Conservation (phyloP, 1,140 invertebrate species). For the Drosophila kurseongensis region DNA sequence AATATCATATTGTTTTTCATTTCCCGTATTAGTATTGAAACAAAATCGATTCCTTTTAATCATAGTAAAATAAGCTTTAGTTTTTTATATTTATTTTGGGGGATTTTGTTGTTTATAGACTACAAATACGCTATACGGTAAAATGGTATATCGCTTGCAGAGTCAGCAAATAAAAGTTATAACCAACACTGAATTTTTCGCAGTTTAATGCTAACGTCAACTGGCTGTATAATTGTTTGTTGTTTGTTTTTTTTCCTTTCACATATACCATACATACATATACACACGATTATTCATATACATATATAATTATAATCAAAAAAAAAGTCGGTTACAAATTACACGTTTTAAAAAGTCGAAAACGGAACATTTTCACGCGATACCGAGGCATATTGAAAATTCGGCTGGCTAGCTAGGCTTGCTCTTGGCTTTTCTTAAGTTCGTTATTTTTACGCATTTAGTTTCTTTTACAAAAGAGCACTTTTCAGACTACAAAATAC, state of each 20-base stretch:
- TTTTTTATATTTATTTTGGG: slow-evolving; percentile 31
- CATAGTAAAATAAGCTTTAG: slow-evolving; percentile 48
- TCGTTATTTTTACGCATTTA: slow-evolving; percentile 11
- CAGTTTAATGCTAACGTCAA: slow-evolving; percentile 42
- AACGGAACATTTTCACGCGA: slow-evolving; percentile 20
- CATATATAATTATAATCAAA: slow-evolving; percentile 41
- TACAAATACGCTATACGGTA: slow-evolving; percentile 79
- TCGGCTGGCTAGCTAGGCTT: slow-evolving; percentile 41
- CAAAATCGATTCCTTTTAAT: slow-evolving; percentile 7
- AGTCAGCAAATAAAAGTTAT: slow-evolving; percentile 49
- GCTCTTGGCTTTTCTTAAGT: slow-evolving; percentile 21
- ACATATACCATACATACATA: slow-evolving; percentile 34
- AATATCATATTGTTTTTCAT: not conserved
- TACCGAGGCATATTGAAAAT: slow-evolving; percentile 27
- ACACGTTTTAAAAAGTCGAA: slow-evolving; percentile 10
- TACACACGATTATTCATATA: slow-evolving; percentile 39
- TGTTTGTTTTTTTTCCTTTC: slow-evolving; percentile 7
- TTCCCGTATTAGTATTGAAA: not conserved
- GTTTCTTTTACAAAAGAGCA: slow-evolving; percentile 54
- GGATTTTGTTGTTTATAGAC: slow-evolving; percentile 50
- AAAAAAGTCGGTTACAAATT: slow-evolving; percentile 16
- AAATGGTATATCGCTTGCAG: slow-evolving; percentile 71
- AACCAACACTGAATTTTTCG: slow-evolving; percentile 38
- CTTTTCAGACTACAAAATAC: slow-evolving; percentile 68
- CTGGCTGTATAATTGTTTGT: slow-evolving; percentile 26